Evolutionary conservation across 2,113 vertebrate genomes (phyloP).

Genomic region (Brachypodius melanocephalos): DNA sequence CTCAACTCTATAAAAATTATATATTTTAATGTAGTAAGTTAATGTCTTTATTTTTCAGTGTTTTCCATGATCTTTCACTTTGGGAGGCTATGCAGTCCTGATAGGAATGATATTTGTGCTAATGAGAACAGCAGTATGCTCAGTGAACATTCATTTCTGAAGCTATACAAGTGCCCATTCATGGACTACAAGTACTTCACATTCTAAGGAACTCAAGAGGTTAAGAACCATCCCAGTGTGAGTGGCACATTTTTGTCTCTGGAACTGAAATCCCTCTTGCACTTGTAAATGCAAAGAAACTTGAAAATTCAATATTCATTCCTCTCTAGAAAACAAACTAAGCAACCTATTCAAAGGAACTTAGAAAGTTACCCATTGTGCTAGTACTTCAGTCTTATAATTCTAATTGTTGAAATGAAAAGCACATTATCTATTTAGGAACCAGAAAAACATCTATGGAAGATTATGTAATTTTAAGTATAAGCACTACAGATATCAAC

Average conservation of each 20-base stretch:
- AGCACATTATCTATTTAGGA: neutral
- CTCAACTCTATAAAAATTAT: neutral
- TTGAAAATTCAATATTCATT: conserved; percentile 17
- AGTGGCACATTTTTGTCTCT: conserved; percentile 15
- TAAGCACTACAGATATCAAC: neutral
- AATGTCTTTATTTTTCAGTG: neutral
- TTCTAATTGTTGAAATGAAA: neutral
- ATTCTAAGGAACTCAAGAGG: neutral
- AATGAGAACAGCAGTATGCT: neutral
- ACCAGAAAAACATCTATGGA: neutral
- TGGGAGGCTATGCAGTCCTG: neutral
- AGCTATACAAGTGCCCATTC: neutral
- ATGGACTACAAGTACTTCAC: neutral
- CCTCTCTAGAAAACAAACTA: conserved; percentile 4
- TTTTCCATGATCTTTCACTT: neutral
- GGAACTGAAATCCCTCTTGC: neutral
- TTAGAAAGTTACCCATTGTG: neutral
- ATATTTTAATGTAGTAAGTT: neutral
- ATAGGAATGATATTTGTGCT: neutral
- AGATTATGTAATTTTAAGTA: neutral
- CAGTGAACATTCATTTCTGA: neutral
- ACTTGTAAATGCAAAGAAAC: conserved; percentile 21
- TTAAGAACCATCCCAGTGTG: neutral
- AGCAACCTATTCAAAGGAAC: neutral
- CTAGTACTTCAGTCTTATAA: neutral